These are phyloP conservation scores for Collichthys lucidus DNA, from an alignment of 2,113 vertebrate genomes.

Conservation along the genomic window DNA sequence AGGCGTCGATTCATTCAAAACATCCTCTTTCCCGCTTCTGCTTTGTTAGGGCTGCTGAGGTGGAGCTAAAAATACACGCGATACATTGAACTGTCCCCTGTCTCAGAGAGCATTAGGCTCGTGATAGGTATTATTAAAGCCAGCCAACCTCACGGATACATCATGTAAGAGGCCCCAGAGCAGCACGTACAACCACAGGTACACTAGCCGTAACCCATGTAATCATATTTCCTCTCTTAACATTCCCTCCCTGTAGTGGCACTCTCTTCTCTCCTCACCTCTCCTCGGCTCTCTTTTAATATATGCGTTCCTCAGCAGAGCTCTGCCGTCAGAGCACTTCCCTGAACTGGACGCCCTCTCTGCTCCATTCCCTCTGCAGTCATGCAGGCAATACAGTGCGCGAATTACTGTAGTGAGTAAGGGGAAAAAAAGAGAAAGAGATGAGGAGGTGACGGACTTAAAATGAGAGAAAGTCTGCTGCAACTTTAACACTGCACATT, in stretches of 20 bases:
- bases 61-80: conserved; percentile 72
- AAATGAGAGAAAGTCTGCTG: conserved; percentile 21
- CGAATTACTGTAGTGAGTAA: conserved; percentile 20
- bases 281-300: conserved; percentile 56
- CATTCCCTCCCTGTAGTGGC: conserved; percentile 33
- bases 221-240: conserved; percentile 45
- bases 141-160: conserved; percentile 53
- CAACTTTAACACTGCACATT: neutral
- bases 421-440: neutral
- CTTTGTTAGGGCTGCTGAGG: conserved; percentile 57
- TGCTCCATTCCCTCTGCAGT: conserved; percentile 73
- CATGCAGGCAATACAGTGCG: conserved; percentile 54
- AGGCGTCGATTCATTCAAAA: conserved; percentile 84
- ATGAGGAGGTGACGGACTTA: conserved; percentile 1
- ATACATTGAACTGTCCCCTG: conserved; percentile 52
- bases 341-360: conserved; percentile 60
- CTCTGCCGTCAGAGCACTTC: conserved; percentile 61
- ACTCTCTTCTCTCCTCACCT: conserved; percentile 40
- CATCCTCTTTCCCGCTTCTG: conserved; percentile 76
- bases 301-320: conserved; percentile 59
- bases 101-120: conserved; percentile 33
- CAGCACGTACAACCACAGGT: conserved; percentile 46
- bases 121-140: conserved; percentile 58
- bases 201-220: conserved; percentile 50
- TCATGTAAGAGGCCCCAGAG: conserved; percentile 54